Evolutionary conservation across 1,140 invertebrate genomes (phyloP), one percentile per base, ranked within the genome.

Genomic region (Paramacrobiotus metropolitanus): DNA sequence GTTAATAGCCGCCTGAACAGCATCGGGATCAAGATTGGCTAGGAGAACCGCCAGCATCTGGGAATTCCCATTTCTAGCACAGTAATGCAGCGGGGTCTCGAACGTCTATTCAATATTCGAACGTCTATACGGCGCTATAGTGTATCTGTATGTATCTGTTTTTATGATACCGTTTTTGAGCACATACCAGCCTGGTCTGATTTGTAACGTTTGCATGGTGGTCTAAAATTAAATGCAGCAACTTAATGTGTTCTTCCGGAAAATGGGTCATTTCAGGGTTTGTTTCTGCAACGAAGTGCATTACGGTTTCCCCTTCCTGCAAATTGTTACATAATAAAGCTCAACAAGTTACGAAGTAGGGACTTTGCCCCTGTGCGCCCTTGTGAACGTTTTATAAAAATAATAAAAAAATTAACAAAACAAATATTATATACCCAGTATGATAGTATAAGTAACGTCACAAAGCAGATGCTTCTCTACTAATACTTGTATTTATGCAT

Each of bases 21-120:
- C 84, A 1, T 83, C 84, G 1, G 84, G 76, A 31, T 82, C 81
- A 78, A 97, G 85, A 68, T 89, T 82, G 60, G 83, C 79, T 30
- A 96, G 82, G 80, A 98, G 94, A 72, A 94, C 92, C 59, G 82
- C 79, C 59, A 97, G 74, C n/a, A 97, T 83, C 65, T 92, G 87
- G 70, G 91, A 91, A 72, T 97, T 98, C 2, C 94, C 94, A 2
- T 87, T 86, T 21, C 87, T 76, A 2, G 91, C 89, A 68, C 88
- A 89, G 67, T 91, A 86, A 72, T 99, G 94, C 67, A 99, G 86
- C 0, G 87, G 84, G 0, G 92, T 93, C 76, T 98, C 93, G 65
- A 84, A 79, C 0, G 81, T 83, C 75, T 87, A 81, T 2, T n/a
- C n/a, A n/a, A 78, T 77, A 69, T 74, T 76, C 4, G 86, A 86